These are phyloP conservation scores for Netta rufina DNA, from an alignment of 2,797 vertebrate species.

Conservation along the genomic window DNA sequence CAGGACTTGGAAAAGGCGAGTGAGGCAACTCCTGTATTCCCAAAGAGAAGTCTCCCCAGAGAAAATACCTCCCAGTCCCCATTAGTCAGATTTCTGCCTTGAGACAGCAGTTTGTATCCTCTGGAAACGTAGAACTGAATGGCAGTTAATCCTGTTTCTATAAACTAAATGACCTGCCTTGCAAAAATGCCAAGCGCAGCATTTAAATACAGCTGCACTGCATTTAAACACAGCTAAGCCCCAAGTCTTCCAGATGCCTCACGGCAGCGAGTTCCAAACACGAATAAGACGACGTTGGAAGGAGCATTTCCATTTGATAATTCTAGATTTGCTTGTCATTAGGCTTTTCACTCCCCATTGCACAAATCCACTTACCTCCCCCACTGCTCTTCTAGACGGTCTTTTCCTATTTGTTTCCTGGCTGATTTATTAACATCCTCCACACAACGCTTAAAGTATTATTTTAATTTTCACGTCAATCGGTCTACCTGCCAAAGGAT, in stretches of 20 bases:
- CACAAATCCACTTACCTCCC: constrained; percentile 30
- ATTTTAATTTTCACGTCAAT: background rate
- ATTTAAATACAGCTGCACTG: background rate
- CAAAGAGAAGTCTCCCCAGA: background rate
- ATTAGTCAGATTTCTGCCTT: background rate
- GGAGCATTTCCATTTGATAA: background rate
- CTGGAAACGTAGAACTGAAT: background rate
- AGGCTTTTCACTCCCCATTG: background rate
- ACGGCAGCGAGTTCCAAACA: background rate
- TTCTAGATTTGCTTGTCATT: background rate
- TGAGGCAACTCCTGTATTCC: background rate
- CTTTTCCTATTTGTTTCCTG: constrained; percentile 39
- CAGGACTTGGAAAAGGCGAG: background rate
- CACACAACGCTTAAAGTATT: background rate
- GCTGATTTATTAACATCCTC: constrained; percentile 11
- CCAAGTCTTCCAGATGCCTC: background rate
- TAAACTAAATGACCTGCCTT: background rate
- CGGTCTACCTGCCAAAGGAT: background rate
- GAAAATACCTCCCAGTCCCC: background rate
- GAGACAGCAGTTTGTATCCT: background rate
- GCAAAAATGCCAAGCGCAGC: background rate
- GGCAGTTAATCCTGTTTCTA: background rate
- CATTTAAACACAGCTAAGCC: background rate
- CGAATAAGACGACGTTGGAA: background rate
- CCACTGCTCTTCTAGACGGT: background rate